Evolutionary conservation across 1,140 invertebrate species (phyloP).

Genomic region (Physella acuta): DNA sequence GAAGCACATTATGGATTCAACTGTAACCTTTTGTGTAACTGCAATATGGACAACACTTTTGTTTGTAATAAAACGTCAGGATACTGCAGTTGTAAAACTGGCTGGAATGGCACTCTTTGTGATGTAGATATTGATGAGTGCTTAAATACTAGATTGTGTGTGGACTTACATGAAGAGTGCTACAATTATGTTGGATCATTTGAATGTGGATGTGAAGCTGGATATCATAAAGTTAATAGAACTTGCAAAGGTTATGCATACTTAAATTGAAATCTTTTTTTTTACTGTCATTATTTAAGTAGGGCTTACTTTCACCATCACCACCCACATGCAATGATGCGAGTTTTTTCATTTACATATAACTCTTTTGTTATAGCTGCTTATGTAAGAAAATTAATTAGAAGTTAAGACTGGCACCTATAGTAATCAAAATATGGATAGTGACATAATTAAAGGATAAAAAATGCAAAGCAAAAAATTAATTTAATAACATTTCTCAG

Average conservation of each 20-base stretch:
- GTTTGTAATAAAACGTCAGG: slow-evolving; percentile 9
- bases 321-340: too few relatives aligned
- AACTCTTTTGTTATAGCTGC: background rate
- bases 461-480: too few relatives aligned
- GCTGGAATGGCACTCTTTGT: slow-evolving; percentile 23
- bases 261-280: slow-evolving; percentile 72
- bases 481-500: too few relatives aligned
- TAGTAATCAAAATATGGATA: too few relatives aligned
- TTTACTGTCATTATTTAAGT: slow-evolving; percentile 61
- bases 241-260: slow-evolving; percentile 9
- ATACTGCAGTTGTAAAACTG: slow-evolving; percentile 13
- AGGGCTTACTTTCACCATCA: too few relatives aligned
- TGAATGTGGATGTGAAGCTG: slow-evolving; percentile 6
- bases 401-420: background rate
- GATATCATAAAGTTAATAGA: background rate
- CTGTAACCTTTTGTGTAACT: slow-evolving; percentile 17
- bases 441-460: too few relatives aligned
- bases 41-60: background rate
- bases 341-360: too few relatives aligned
- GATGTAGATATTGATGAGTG: slow-evolving; percentile 27
- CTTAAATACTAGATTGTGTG: background rate
- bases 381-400: background rate
- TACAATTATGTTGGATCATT: slow-evolving; percentile 6
- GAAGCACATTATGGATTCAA: background rate
- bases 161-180: background rate